phyloP scores from a whole-genome alignment of 2,797 vertebrate species.

The Crax fasciolata region DNA sequence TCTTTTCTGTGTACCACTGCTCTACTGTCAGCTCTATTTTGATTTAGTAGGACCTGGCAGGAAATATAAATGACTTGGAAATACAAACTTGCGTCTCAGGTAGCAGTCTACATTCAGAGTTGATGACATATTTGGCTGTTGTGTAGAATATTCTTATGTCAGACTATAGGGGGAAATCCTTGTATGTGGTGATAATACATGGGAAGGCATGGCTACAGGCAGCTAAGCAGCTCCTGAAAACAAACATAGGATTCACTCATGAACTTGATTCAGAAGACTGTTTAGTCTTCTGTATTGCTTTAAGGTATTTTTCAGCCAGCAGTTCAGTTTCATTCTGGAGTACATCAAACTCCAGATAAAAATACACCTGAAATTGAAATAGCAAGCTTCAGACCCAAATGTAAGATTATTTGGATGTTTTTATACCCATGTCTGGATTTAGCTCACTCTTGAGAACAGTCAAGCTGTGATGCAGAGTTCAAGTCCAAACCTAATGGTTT shows the following conservation, averaged over 20 bases:
- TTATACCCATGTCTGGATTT: background rate
- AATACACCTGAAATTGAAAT: background rate
- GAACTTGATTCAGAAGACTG: background rate
- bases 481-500: background rate
- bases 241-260: background rate
- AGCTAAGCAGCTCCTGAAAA: background rate
- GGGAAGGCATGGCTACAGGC: background rate
- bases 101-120: background rate
- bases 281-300: background rate
- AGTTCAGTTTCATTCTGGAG: background rate
- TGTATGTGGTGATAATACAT: background rate
- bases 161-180: background rate
- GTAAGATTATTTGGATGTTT: background rate
- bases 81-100: background rate
- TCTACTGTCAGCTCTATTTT: background rate
- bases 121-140: background rate
- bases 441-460: background rate
- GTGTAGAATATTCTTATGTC: background rate
- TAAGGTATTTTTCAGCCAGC: background rate
- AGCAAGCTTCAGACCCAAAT: background rate
- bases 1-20: background rate
- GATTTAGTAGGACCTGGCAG: background rate
- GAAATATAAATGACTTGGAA: slow-evolving; percentile 5
- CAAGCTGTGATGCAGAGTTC: background rate
- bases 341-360: background rate